Evolutionary conservation across 2,888 invertebrate genomes (phyloP).

Genomic region (Diogma glabrata): DNA sequence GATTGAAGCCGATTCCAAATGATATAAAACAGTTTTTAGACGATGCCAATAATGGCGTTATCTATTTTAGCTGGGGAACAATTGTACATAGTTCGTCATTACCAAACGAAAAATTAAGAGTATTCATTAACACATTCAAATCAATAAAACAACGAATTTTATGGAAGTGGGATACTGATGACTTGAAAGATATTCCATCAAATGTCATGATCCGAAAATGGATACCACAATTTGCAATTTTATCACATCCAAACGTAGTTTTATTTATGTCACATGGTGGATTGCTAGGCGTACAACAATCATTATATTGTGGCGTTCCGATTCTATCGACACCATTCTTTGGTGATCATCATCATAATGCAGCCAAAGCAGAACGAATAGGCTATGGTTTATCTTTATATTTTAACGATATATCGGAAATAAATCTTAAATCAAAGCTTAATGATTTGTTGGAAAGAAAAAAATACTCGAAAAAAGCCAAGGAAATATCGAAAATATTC

Average conservation of each 20-base stretch:
- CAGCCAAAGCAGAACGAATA: conserved; percentile 30
- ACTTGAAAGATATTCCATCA: conserved; percentile 30
- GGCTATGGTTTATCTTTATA: conserved; percentile 33
- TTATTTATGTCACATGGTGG: conserved; percentile 40
- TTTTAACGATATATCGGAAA: conserved; percentile 31
- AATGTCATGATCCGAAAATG: conserved; percentile 40
- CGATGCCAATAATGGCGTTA: conserved; percentile 34
- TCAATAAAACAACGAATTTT: conserved; percentile 38
- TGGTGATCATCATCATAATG: conserved; percentile 37
- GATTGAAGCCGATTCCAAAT: conserved; percentile 25
- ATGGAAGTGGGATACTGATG: conserved; percentile 41
- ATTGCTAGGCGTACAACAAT: conserved; percentile 36
- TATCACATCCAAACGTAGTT: conserved; percentile 36
- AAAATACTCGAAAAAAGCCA: conserved; percentile 33
- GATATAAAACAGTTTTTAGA: conserved; percentile 33
- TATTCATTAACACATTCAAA: conserved; percentile 32
- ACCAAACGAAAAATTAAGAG: conserved; percentile 31
- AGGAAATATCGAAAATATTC: conserved; percentile 39
- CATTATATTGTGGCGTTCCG: conserved; percentile 34
- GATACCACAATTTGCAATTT: conserved; percentile 43
- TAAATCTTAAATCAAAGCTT: conserved; percentile 30
- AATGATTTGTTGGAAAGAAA: conserved; percentile 31
- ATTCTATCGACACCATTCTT: conserved; percentile 38
- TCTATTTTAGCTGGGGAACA: conserved; percentile 40
- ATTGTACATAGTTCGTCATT: conserved; percentile 36